Base-by-base conservation (phyloP, 2,888 invertebrate species). In the Beris morrisii region DNA sequence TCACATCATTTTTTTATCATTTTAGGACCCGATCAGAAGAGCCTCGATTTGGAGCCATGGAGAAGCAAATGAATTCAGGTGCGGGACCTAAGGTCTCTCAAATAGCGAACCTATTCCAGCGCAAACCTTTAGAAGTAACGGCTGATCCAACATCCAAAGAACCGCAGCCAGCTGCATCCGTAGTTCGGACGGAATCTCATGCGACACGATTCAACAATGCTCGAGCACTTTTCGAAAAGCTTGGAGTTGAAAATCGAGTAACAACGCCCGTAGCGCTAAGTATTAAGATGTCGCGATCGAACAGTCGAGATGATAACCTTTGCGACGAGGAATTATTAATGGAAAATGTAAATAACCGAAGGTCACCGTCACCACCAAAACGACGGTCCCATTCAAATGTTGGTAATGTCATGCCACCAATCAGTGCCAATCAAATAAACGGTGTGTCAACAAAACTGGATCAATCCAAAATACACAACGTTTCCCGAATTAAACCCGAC, bases 201-300 rank as follows among this genome's bases (percentile, higher is more conserved):
- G 87, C 93, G 74, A 90, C 93, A n/a, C 83, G 93, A 69, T 95
- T 95, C 79, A 94, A 95, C 79, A 93, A 91, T 79, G 95, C 95
- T 3, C 85, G 94, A 70, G 95, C 95, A 50, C 84, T 95, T 66
- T 95, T 95, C 79, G 95, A 95, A 79, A 94, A 94, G 77, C 83
- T 95, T 71, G 89, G 93, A 73, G 85, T 90, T 79, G 89, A 91
- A 78, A 86, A 88, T 79, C 86, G 86, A 55, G 74, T 77, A 4
- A 58, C 30, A 46, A 69, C 71, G 61, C 72, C 72, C 15, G 65
- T 65, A 28, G 72, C 74, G 28, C 73, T 80, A 31, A 78, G 77
- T 69, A 75, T 76, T 46, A 78, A 80, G 66, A 74, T 79, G 70
- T 69, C 79, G 69, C 75, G 80, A 67, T 81, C 80, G 43, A 76